Evolutionary conservation across 2,888 invertebrate species (phyloP), one percentile per base, ranked within the genome.

Genomic region (Labia minor): DNA sequence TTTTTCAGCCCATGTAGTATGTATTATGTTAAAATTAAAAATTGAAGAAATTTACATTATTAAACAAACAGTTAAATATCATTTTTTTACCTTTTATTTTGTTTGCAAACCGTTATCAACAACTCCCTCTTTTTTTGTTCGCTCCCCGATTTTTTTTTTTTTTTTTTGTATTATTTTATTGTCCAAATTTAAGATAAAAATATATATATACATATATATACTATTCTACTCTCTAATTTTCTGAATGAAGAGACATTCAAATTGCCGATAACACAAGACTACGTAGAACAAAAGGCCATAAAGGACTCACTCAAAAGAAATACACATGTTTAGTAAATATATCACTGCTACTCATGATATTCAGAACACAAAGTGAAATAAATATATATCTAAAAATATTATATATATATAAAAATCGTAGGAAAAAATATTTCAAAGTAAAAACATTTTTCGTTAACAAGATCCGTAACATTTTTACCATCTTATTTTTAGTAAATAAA

Each of bases 251-350:
- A 49, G 49, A 14, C 49, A 49, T 49, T 49, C 49, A 49, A 49
- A 49, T 49, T 49, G 49, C 49, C 49, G 49, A 49, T 49, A 49
- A 49, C 49, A 49, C 49, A 49, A 49, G 49, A 49, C 16, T 49
- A 14, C 8, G n/a, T 49, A 14, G 8, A 49, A 49, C 49, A 49
- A 49, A 49, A 49, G 49, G 14, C 49, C n/a, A 49, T 10, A 49
- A 49, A 49, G 49, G 16, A 49, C 16, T 49, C 49, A 14, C n/a
- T 49, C 49, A 49, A 49, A 49, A 49, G 49, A 16, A 49, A 49
- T 49, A 49, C 33, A 11, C 11, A n/a, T n/a, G n/a, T n/a, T n/a
- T n/a, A n/a, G n/a, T n/a, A n/a, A n/a, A 33, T 11, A 33, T 33
- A 33, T 33, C 33, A 33, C n/a, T 3, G 16, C 49, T 49, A 49